Base-by-base conservation (phyloP, 30 jellyfish, hydroid and myxozoan genomes). In the Turritopsis dohrnii region DNA sequence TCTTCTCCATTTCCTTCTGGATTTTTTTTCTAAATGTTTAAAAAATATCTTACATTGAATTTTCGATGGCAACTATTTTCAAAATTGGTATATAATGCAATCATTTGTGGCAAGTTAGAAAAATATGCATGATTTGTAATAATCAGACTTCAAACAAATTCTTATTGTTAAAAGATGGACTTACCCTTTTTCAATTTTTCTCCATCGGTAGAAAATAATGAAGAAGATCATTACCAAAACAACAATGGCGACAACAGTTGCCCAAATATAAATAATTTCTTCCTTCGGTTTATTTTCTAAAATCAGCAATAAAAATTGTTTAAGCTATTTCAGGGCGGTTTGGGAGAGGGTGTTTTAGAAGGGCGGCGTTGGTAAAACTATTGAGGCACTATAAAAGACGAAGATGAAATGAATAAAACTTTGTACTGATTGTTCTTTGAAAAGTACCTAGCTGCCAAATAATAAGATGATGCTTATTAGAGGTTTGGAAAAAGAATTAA, bases 171-270 rank as follows among this genome's bases (percentile, higher is more conserved):
- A n/a, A n/a, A n/a, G n/a, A n/a, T n/a, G n/a, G n/a, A 69, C 83
- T 16, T 53, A 53, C 87, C 79, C 77, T 80, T 80, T 80, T 26
- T 80, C 77, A n/a, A 52, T 80, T 53, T 80, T 80, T 52, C 53
- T 80, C 19, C 53, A n/a, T 80, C 87, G 81, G 20, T 53, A 24
- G 82, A 65, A 80, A 19, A 80, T 71, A 53, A 80, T 53, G 16
- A 53, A 53, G 18, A 21, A 27, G 7, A 80, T 21, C 81, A 65
- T 80, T 18, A 80, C 26, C 28, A 80, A n/a, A 7, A 80, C 21
- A 54, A 80, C 82, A 0, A 52, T 81, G 53, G 71, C 83, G 29
- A 80, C 87, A 16, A 54, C 87, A 7, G 82, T 81, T 24, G 41
- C 31, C 87, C 87, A 80, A 31, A 80, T 22, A 52, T 80, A 80